Percentiles rank a stretch among this genome's conserved stretches.
phyloP scores from a whole-genome alignment of 2,888 invertebrate species.

The Campoplex nolae region DNA sequence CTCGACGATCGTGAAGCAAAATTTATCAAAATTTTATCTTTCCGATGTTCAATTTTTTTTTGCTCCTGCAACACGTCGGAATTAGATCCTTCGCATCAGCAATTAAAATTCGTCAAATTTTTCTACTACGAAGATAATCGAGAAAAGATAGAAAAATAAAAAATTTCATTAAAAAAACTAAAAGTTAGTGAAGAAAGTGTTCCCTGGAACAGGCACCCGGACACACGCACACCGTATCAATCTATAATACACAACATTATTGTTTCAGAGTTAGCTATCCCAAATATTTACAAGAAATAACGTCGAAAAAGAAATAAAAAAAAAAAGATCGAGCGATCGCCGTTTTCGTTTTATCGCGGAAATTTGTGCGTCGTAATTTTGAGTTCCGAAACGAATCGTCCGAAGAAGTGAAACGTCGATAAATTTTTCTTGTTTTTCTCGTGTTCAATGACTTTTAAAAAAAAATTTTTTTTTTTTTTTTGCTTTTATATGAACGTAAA shows the following conservation, averaged over 20 bases:
- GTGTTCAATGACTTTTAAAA: conserved; percentile 20
- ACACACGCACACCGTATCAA: conserved; percentile 75
- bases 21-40: neutral
- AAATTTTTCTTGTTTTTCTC: neutral
- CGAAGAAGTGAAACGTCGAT: conserved; percentile 13
- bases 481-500: neutral
- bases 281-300: conserved; percentile 71
- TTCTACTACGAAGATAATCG: neutral
- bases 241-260: conserved; percentile 85
- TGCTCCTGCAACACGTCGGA: too few relatives aligned
- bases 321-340: conserved; percentile 21
- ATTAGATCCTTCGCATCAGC: too few relatives aligned
- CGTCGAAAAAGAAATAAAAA: conserved; percentile 34
- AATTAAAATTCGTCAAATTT: neutral
- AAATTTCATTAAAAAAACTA: neutral
- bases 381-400: conserved; percentile 22
- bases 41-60: too few relatives aligned
- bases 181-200: conserved; percentile 63
- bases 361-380: conserved; percentile 34
- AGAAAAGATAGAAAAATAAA: neutral
- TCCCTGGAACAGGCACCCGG: conserved; percentile 76
- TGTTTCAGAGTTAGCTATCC: conserved; percentile 78
- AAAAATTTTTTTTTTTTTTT: neutral
- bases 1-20: neutral
- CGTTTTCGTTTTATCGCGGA: conserved; percentile 40